Percentiles rank a stretch among this genome's conserved stretches.
phyloP scores from a whole-genome alignment of 2,797 vertebrate species.

The Holocentrus rufus region DNA sequence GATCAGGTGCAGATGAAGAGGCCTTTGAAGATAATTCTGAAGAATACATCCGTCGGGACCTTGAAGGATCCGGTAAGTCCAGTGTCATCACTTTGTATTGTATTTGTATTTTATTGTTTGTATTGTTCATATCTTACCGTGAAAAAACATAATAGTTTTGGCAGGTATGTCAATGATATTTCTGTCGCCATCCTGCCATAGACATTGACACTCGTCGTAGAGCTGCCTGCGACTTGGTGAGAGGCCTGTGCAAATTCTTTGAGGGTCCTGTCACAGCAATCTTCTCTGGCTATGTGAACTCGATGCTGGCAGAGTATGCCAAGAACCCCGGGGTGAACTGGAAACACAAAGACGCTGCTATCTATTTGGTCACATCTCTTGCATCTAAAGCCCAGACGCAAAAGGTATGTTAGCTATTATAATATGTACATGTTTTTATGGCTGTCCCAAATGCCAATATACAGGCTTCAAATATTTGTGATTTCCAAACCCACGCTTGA shows the following conservation, averaged over 20 bases:
- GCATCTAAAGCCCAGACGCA: constrained; percentile 99
- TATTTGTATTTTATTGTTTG: no score
- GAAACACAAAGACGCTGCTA: constrained; percentile 99
- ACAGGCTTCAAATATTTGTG: no score
- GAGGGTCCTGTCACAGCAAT: constrained; percentile 97
- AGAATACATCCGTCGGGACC: constrained; percentile 97
- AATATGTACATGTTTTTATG: neutral
- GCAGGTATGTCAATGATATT: neutral
- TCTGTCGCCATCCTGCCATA: constrained; percentile 55
- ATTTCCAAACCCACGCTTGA: no score
- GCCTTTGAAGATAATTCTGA: constrained; percentile 99
- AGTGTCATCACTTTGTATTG: neutral
- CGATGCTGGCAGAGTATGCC: constrained; percentile 94
- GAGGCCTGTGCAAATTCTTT: constrained; percentile 97
- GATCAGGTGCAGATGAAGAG: constrained; percentile 95
- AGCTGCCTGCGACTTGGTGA: constrained; percentile 96
- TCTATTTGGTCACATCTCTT: constrained; percentile 97
- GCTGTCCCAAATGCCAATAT: no score
- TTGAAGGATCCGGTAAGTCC: constrained; percentile 95
- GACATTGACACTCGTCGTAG: constrained; percentile 97
- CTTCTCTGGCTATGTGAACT: constrained; percentile 98
- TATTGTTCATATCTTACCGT: neutral
- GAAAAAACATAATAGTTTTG: neutral
- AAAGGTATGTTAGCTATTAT: constrained; percentile 82
- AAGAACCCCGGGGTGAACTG: constrained; percentile 95